phyloP scores from a whole-genome alignment of 2,797 vertebrate species.

The Acanthurus tractus region DNA sequence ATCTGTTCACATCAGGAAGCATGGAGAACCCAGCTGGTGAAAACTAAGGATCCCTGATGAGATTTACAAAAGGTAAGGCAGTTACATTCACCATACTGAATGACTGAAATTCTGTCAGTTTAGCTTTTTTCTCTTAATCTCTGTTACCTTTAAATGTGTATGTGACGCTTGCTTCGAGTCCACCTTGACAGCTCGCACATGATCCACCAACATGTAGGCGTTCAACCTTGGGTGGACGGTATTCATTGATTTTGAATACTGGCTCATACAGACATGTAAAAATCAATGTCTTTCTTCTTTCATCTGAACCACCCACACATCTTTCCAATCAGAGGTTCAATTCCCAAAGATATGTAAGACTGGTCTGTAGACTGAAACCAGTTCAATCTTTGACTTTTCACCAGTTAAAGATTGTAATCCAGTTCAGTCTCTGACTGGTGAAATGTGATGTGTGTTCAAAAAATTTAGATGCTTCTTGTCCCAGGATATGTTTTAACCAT shows the following conservation, averaged over 20 bases:
- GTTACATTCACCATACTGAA: slow-evolving; percentile 13
- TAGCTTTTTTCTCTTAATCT: slow-evolving; percentile 1
- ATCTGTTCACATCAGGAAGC: slow-evolving; percentile 40
- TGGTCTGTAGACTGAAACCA: background rate
- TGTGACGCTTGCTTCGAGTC: slow-evolving; percentile 8
- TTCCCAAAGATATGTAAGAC: background rate
- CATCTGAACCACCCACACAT: slow-evolving; percentile 29
- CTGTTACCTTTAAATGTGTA: slow-evolving; percentile 18
- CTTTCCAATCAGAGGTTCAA: slow-evolving; percentile 1
- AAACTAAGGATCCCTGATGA: background rate
- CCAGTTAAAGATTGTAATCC: background rate
- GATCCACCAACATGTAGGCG: slow-evolving; percentile 12
- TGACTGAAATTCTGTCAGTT: slow-evolving; percentile 3
- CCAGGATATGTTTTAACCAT: background rate
- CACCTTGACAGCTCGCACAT: slow-evolving; percentile 13
- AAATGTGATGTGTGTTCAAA: background rate
- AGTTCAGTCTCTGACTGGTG: background rate
- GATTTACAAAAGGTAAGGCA: slow-evolving; percentile 34
- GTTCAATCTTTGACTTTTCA: too few relatives aligned
- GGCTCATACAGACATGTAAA: slow-evolving; percentile 26
- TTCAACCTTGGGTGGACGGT: slow-evolving; percentile 17
- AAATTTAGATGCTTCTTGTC: background rate
- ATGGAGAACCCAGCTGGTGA: background rate
- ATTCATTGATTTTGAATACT: slow-evolving; percentile 42
- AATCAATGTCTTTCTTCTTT: slow-evolving; percentile 16